Percentiles rank a stretch among this genome's conserved stretches.
Conservation (phyloP, 2,888 invertebrate species). For the Plebejus melissa region DNA sequence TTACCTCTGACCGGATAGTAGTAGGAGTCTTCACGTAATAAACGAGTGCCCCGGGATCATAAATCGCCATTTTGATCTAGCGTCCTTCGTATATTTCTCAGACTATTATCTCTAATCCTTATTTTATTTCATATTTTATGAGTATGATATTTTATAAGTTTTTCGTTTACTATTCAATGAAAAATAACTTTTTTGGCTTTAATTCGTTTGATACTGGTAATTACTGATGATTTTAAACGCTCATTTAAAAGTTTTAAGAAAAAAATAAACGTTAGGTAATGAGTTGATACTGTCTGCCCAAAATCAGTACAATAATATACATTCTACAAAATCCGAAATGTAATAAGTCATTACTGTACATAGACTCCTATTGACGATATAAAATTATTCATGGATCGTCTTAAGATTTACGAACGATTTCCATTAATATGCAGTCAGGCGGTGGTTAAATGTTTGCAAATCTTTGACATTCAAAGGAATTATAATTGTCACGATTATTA, state of each 20-base stretch:
- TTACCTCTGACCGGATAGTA: not conserved
- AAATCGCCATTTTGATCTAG: constrained; percentile 15
- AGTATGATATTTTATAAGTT: not conserved
- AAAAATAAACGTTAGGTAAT: no score
- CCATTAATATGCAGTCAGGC: not conserved
- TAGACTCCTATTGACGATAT: not conserved
- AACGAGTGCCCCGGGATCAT: not conserved
- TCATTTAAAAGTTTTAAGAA: no score
- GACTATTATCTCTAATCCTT: constrained; percentile 12
- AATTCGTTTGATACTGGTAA: not conserved
- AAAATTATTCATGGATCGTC: not conserved
- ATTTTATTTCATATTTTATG: constrained; percentile 12
- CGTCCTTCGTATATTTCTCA: not conserved
- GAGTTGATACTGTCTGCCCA: no score
- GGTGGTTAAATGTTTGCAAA: not conserved
- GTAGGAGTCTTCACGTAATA: constrained; percentile 3
- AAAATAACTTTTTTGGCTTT: not conserved
- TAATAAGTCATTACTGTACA: no score
- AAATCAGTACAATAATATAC: no score
- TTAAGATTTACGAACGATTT: not conserved
- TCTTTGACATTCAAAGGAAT: constrained; percentile 5
- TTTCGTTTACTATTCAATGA: not conserved
- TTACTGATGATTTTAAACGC: not conserved
- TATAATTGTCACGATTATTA: not conserved
- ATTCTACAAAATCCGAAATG: no score